These are phyloP conservation scores for Apis laboriosa DNA, from an alignment of 1,140 invertebrate species.

Conservation along the genomic window DNA sequence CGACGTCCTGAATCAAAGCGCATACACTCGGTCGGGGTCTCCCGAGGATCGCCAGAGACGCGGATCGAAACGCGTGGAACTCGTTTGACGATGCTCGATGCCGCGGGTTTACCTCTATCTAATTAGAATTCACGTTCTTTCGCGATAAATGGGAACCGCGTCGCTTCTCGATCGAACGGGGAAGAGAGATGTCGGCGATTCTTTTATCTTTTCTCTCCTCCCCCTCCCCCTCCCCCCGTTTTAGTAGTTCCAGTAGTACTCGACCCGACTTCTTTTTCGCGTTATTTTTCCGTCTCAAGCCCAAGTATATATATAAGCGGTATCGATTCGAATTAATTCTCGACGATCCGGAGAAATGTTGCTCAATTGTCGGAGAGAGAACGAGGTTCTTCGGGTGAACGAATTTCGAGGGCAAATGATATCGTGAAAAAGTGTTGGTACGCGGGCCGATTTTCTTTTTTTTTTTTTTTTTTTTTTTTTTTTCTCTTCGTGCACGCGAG, in stretches of 20 bases:
- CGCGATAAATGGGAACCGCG: conserved; percentile 1
- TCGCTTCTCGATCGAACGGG: not conserved
- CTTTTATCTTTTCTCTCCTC: not conserved
- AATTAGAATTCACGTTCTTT: conserved; percentile 29
- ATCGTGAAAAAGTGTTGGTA: conserved; percentile 24
- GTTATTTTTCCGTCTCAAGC: too few species aligned
- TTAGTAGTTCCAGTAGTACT: too few species aligned
- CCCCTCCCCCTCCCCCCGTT: not conserved
- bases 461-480: conserved; percentile 13
- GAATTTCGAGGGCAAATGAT: conserved; percentile 33
- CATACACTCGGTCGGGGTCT: conserved; percentile 46
- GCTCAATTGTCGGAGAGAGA: too few species aligned
- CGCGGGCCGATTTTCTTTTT: conserved; percentile 18
- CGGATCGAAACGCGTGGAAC: conserved; percentile 29
- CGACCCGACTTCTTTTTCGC: too few species aligned
- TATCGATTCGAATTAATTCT: not conserved
- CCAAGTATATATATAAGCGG: too few species aligned
- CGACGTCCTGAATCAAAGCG: conserved; percentile 59
- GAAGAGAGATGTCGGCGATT: not conserved
- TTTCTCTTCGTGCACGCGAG: conserved; percentile 33
- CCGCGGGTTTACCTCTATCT: conserved; percentile 28
- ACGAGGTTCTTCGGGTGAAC: not conserved
- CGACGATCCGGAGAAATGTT: conserved; percentile 6
- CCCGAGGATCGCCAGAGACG: conserved; percentile 46
- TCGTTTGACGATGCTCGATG: conserved; percentile 26